Evolutionary conservation across 2,888 invertebrate species (phyloP).

Genomic region (Synergus itoensis): DNA sequence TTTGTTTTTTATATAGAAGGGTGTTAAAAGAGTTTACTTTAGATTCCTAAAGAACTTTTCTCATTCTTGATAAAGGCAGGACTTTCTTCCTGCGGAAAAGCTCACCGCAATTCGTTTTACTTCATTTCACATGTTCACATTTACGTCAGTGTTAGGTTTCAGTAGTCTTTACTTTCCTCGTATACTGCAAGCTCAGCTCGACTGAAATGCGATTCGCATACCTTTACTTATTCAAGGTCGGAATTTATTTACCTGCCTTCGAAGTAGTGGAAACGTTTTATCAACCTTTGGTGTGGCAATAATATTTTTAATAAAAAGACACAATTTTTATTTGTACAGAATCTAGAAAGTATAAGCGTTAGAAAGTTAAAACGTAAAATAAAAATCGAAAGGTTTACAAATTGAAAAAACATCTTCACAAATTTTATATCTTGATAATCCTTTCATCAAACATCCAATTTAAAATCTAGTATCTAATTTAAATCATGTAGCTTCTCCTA

Average conservation of each 20-base stretch:
- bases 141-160: background rate
- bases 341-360: too few species aligned
- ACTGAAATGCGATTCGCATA: constrained; percentile 7
- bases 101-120: background rate
- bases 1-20: background rate
- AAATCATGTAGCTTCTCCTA: background rate
- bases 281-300: background rate
- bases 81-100: background rate
- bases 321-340: too few species aligned
- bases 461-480: background rate
- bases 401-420: background rate
- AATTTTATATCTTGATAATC: background rate
- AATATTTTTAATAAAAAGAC: background rate
- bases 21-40: background rate
- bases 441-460: background rate
- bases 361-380: too few species aligned
- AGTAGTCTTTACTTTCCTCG: background rate
- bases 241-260: background rate
- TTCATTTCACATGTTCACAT: background rate
- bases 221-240: background rate
- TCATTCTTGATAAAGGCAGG: background rate
- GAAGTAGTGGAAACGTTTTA: background rate
- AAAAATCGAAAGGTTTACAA: background rate
- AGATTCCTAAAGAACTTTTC: background rate
- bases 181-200: background rate